Evolutionary conservation across 2,888 invertebrate genomes (phyloP).

Genomic region (Dione juno): DNA sequence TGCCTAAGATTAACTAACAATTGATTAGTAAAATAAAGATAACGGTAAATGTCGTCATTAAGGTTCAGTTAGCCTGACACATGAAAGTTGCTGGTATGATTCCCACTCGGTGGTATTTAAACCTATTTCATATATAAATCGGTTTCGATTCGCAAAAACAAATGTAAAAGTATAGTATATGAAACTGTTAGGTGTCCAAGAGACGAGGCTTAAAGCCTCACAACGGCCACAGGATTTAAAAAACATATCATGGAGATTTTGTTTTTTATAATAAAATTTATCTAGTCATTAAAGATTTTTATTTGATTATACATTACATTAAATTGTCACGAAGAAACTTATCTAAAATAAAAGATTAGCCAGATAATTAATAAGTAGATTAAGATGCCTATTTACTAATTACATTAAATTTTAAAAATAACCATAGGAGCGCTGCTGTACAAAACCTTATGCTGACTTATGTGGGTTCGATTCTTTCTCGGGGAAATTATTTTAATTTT

Average conservation of each 20-base stretch:
- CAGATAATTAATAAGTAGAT: background rate
- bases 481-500: too few species aligned
- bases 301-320: background rate
- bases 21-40: slow-evolving; percentile 13
- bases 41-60: background rate
- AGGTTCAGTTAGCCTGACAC: background rate
- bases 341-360: slow-evolving; percentile 11
- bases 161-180: too few species aligned
- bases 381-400: background rate
- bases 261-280: too few species aligned
- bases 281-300: background rate
- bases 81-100: background rate
- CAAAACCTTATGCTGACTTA: too few species aligned
- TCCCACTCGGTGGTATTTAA: background rate
- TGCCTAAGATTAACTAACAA: slow-evolving; percentile 12
- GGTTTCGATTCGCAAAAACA: too few species aligned
- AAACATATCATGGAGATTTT: too few species aligned
- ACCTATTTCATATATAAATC: background rate
- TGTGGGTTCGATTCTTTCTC: too few species aligned
- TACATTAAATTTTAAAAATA: background rate
- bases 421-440: too few species aligned
- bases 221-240: too few species aligned
- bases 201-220: too few species aligned
- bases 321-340: background rate
- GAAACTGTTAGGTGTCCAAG: too few species aligned